These are phyloP conservation scores for Sylvilagus bachmani DNA, from an alignment of 2,113 vertebrate species.

Conservation along the genomic window DNA sequence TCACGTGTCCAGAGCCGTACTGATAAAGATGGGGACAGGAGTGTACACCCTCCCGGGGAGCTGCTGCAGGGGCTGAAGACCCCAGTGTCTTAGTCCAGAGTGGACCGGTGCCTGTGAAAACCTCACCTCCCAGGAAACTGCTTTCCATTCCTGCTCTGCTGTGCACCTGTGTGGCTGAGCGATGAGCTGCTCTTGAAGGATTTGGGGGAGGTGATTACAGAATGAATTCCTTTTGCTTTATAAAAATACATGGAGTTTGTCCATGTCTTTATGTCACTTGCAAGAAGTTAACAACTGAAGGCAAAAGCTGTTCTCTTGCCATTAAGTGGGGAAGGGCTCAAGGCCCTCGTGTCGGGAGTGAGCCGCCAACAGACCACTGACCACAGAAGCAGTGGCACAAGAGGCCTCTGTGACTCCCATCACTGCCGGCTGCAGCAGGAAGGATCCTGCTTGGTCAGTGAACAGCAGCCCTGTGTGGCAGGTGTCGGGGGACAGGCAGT, in stretches of 20 bases:
- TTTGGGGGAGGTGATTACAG: constrained; percentile 7
- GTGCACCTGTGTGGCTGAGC: neutral
- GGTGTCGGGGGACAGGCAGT: neutral
- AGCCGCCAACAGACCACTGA: neutral
- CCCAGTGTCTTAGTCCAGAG: neutral
- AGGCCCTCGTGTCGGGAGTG: neutral
- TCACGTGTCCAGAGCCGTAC: neutral
- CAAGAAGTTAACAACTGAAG: neutral
- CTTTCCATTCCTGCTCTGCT: neutral
- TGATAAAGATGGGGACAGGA: neutral
- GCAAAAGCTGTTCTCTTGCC: neutral
- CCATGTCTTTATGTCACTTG: neutral
- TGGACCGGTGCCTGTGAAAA: neutral
- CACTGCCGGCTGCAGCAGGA: neutral
- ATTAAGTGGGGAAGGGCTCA: neutral
- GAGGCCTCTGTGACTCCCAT: neutral
- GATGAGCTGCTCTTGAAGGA: neutral
- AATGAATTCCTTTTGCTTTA: neutral
- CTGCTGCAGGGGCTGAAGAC: neutral
- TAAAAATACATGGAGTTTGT: neutral
- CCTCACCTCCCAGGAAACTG: neutral
- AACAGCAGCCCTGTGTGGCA: neutral
- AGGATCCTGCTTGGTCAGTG: neutral
- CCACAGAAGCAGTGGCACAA: neutral
- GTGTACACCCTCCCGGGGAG: neutral